phyloP scores from a whole-genome alignment of 2,888 invertebrate genomes.

The Tetropium fuscum region DNA sequence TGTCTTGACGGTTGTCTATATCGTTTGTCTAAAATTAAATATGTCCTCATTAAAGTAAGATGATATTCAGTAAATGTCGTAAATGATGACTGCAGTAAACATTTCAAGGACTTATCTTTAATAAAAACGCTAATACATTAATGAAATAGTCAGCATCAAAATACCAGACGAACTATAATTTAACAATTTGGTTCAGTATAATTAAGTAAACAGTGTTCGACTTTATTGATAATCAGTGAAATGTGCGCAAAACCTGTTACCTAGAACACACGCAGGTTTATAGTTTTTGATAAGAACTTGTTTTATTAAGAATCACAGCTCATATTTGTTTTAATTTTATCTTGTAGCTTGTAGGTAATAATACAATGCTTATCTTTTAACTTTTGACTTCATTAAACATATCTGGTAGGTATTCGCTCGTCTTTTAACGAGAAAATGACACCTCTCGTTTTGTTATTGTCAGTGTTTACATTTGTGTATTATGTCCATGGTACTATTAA shows the following conservation, averaged over 20 bases:
- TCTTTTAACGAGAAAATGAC: slow-evolving; percentile 48
- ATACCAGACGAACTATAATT: slow-evolving; percentile 39
- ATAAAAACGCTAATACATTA: too few species aligned
- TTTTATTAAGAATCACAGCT: too few species aligned
- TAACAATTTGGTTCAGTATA: slow-evolving; percentile 41
- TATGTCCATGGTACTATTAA: slow-evolving; percentile 43
- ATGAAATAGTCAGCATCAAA: too few species aligned
- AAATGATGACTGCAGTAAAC: slow-evolving; percentile 24
- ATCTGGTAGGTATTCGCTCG: too few species aligned
- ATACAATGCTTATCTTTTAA: background rate
- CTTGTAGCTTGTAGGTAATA: background rate
- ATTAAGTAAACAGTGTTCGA: slow-evolving; percentile 40
- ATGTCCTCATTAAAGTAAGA: slow-evolving; percentile 3
- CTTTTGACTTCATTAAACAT: too few species aligned
- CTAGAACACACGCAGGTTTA: too few species aligned
- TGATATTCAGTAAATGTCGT: background rate
- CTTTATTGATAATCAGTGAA: too few species aligned
- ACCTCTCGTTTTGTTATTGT: slow-evolving; percentile 40
- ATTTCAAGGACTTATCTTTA: slow-evolving; percentile 53
- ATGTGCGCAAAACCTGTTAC: too few species aligned
- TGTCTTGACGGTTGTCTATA: slow-evolving; percentile 12
- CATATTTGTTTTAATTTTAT: background rate
- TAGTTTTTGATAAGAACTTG: too few species aligned
- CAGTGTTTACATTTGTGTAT: slow-evolving; percentile 32
- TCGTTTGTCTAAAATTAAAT: slow-evolving; percentile 2